Evolutionary conservation across 2,113 vertebrate genomes (phyloP), one percentile per base, ranked within the genome.

Genomic region (Brachyhypopomus occidentalis): DNA sequence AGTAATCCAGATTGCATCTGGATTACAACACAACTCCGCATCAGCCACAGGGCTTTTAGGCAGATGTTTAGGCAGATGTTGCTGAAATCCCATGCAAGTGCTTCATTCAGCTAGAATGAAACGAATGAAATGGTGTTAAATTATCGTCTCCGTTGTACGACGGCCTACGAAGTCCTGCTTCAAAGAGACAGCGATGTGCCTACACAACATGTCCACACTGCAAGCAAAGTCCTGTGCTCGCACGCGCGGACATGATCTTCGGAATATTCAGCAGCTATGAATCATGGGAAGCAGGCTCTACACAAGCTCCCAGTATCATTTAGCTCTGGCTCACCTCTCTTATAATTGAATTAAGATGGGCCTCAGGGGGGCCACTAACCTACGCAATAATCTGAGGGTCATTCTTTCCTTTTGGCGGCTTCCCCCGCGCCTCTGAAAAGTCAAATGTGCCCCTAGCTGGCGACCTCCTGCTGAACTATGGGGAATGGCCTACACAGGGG

Each of bases 261-360:
- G 91, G 88, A 89, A 90, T 88, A 89, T 90, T 87, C 83, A 77
- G 69, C 83, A 89, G 90, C 91, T 91, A 92, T 92, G 89, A 91
- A 92, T 92, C 89, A 91, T 90, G 88, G 86, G 89, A 89, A 89
- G 86, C 77, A 90, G 88, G 90, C 86, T 84, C 81, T 83, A 83
- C 90, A 87, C 83, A 85, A 86, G 88, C 85, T 90, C 86, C 78
- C 92, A 91, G 91, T 92, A 91, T 94, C 92, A 92, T 92, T 93
- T 92, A 88, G 87, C 89, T 88, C 88, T 84, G 90, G 86, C 91
- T 92, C 91, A 93, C 93, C 92, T 93, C 91, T 91, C 89, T 91
- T 91, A 90, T 93, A 93, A 94, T 93, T 93, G 91, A 93, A 94
- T 94, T 93, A 94, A 41, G 93, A 89, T 83, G 88, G 89, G 86